Evolutionary conservation across 2,113 vertebrate species (phyloP).

Genomic region (Pachycephala philippinensis): DNA sequence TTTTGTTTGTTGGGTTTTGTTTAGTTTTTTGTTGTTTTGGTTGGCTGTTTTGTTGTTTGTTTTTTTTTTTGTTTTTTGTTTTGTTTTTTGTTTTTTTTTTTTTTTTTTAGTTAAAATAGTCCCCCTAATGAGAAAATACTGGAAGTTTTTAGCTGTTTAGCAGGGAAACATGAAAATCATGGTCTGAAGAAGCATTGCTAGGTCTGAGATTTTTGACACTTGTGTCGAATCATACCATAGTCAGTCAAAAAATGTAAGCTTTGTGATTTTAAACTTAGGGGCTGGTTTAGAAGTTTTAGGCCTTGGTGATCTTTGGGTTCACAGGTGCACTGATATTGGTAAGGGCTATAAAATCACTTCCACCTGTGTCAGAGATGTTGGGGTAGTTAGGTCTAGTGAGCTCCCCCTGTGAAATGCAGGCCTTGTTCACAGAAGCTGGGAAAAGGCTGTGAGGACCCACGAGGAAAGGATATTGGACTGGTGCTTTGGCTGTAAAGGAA

Average conservation of each 20-base stretch:
- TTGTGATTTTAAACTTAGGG: not conserved
- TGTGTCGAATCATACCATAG: not conserved
- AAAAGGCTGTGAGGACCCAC: rapidly evolving
- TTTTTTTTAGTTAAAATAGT: too few species aligned
- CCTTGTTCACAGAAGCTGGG: rapidly evolving
- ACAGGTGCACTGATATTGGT: not conserved
- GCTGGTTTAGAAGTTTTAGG: rapidly evolving
- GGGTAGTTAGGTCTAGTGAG: not conserved
- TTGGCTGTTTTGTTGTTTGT: not conserved
- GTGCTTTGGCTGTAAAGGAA: not conserved
- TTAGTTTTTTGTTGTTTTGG: not conserved
- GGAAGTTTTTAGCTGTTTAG: not conserved
- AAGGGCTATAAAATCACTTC: not conserved
- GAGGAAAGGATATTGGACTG: not conserved
- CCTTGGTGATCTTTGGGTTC: not conserved
- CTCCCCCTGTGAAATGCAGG: not conserved
- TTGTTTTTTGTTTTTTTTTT: too few species aligned
- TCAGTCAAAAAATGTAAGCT: not conserved
- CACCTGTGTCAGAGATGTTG: rapidly evolving
- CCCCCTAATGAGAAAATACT: not conserved
- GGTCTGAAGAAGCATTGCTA: not conserved
- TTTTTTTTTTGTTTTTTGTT: too few species aligned
- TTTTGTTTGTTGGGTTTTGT: not conserved
- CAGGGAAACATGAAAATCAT: not conserved
- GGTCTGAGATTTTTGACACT: not conserved